A percentile compares a stretch with the other conserved stretches of the same genome.
phyloP scores from a whole-genome alignment of 1,140 invertebrate genomes.

The Zaprionus capensis region DNA sequence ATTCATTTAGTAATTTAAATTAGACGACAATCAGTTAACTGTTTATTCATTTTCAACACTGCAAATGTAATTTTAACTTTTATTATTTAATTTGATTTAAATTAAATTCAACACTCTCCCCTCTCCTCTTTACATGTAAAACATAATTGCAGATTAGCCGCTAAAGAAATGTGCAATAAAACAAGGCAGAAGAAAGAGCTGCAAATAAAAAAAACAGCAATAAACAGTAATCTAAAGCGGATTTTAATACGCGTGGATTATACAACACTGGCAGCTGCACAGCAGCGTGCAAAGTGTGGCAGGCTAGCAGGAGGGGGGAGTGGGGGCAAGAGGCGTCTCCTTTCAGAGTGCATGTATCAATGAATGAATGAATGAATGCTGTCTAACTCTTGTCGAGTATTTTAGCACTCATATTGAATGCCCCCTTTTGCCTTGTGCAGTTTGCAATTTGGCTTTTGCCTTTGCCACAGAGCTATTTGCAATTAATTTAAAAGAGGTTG shows the following conservation, averaged over 20 bases:
- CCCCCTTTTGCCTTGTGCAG: background rate
- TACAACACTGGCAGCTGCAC: conserved; percentile 16
- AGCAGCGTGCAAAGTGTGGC: background rate
- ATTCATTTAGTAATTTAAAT: no score
- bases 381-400: background rate
- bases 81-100: no score
- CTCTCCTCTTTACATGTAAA: conserved; percentile 51
- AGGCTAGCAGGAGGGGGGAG: no score
- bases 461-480: conserved; percentile 58
- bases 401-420: conserved; percentile 4
- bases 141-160: conserved; percentile 82
- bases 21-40: no score
- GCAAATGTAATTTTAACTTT: no score
- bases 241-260: conserved; percentile 48
- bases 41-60: no score
- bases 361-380: conserved; percentile 4
- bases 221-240: conserved; percentile 75
- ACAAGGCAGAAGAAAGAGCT: conserved; percentile 14
- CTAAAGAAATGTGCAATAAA: conserved; percentile 60
- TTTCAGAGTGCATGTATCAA: background rate
- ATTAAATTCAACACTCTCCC: no score
- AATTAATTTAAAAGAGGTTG: conserved; percentile 67
- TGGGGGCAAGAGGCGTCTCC: background rate
- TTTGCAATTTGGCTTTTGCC: background rate
- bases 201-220: conserved; percentile 34